These are phyloP conservation scores for Bhutanitis thaidina DNA, from an alignment of 2,888 invertebrate genomes.

Conservation along the genomic window DNA sequence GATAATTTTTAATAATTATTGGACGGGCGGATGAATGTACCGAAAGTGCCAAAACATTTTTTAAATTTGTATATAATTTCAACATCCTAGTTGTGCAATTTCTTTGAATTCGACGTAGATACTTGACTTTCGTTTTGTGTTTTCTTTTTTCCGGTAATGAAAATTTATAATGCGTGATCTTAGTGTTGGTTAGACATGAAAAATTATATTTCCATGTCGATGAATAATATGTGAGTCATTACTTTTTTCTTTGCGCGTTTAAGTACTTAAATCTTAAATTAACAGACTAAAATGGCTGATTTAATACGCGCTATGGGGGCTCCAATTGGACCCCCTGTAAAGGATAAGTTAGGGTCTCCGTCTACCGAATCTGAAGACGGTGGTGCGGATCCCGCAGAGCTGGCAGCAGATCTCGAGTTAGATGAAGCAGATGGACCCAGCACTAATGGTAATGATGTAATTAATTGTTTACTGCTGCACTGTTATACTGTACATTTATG, in stretches of 20 bases:
- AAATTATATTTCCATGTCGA: constrained; percentile 28
- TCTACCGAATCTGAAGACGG: constrained; percentile 93
- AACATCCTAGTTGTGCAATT: neutral
- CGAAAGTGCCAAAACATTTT: neutral
- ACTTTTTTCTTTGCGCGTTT: constrained; percentile 12
- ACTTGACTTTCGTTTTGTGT: neutral
- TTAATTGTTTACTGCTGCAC: neutral
- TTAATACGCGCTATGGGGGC: constrained; percentile 84
- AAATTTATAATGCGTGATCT: constrained; percentile 5
- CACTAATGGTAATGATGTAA: constrained; percentile 74
- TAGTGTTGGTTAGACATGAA: constrained; percentile 27
- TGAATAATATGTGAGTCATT: constrained; percentile 55
- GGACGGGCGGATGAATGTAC: constrained; percentile 44
- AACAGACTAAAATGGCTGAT: constrained; percentile 83
- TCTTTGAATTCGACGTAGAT: neutral
- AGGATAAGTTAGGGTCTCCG: constrained; percentile 89
- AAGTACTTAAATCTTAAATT: constrained; percentile 14
- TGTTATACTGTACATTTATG: too few relatives aligned
- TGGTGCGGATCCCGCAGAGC: constrained; percentile 81
- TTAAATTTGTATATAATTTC: neutral
- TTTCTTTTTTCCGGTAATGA: neutral
- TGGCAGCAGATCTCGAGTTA: constrained; percentile 83
- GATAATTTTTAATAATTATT: constrained; percentile 26
- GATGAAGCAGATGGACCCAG: constrained; percentile 85
- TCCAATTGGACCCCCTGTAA: constrained; percentile 82